Evolutionary conservation across 2,888 invertebrate genomes (phyloP), one percentile per base, ranked within the genome.

Genomic region (Tuberolachnus salignus): DNA sequence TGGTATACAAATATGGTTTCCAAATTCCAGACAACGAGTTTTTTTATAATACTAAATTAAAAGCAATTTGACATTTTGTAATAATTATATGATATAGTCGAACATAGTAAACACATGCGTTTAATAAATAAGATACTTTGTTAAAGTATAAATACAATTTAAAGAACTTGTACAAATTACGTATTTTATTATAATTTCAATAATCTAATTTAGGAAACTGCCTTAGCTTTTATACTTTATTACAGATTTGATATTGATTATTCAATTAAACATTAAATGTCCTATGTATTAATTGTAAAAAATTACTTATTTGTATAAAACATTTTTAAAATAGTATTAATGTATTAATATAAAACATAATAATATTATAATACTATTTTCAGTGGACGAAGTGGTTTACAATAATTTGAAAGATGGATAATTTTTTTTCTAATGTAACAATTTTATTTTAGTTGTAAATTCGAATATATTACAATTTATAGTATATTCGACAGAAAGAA

Each of bases 1-100:
- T 78, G 75, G 75, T 67, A 67, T 67, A 78, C 67, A 67, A 78
- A 75, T 14, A 55, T 49, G 14, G n/a, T 8, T 53, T 64, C 23
- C n/a, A 21, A 11, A 53, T 21, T 63, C 16, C 34, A 34, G 10
- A 73, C n/a, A 59, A 55, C 44, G 42, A 71, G n/a, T 61, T 53
- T n/a, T 69, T 34, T 21, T 51, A 61, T 61, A 61, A 72, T 49
- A 34, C 19, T 63, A 10, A 21, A 16, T 73, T 51, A n/a, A 73
- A 73, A 73, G 49, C 26, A 71, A 63, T 51, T 51, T 21, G 16
- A 63, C 11, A 63, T 44, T 21, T 14, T 19, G 19, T 34, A 44
- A 46, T 61, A 49, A 72, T 26, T 9, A 13, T 9, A 13, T 34
- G 34, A 34, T 34, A 34, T 34, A 34, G 34, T 34, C 34, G 6